These are phyloP conservation scores for Phrynocephalus forsythii DNA, from an alignment of 2,797 vertebrate species.

Conservation along the genomic window DNA sequence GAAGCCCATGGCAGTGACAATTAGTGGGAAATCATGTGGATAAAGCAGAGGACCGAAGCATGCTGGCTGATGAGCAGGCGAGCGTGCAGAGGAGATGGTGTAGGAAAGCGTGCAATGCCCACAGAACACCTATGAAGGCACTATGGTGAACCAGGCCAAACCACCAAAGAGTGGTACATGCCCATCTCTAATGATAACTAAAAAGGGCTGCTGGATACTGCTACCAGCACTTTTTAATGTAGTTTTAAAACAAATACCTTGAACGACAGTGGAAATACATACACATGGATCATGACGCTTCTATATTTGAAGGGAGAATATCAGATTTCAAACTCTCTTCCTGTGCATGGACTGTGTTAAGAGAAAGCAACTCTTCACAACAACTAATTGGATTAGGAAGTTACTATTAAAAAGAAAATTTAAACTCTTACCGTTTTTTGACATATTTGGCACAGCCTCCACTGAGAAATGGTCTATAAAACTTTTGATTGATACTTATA, in stretches of 20 bases:
- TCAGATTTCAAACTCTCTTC: conserved; percentile 31
- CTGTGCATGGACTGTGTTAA: background rate
- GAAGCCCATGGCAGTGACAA: no score
- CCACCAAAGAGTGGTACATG: no score
- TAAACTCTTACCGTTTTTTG: conserved; percentile 48
- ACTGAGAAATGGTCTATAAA: conserved; percentile 49
- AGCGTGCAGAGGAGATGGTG: no score
- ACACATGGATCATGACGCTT: conserved; percentile 25
- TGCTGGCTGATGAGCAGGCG: no score
- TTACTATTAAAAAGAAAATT: conserved; percentile 51
- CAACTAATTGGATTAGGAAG: conserved; percentile 61
- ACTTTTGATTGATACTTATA: conserved; percentile 50
- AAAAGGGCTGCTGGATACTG: background rate
- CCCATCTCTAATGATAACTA: no score
- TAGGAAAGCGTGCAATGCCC: no score
- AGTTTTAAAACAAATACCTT: background rate
- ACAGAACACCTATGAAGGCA: no score
- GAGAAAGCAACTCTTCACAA: conserved; percentile 39
- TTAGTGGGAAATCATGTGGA: no score
- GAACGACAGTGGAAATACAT: conserved; percentile 1
- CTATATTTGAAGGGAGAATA: background rate
- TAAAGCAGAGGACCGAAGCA: no score
- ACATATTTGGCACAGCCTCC: conserved; percentile 49
- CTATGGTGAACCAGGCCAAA: no score
- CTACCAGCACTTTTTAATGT: background rate